Conservation (phyloP, 2,113 vertebrate genomes). For the Microtus richardsoni region DNA sequence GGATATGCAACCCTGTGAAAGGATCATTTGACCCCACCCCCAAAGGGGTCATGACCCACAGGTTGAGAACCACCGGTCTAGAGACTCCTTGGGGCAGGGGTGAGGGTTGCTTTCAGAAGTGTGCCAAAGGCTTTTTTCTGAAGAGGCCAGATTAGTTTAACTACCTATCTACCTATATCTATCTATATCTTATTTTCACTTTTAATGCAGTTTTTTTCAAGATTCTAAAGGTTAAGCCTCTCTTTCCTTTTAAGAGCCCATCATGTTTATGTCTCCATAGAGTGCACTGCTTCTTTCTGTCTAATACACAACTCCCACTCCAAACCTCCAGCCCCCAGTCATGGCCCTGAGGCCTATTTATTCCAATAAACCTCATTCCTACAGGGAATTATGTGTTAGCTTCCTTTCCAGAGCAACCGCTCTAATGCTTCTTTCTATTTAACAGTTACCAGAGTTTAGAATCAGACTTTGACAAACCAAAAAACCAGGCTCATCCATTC, state of each 20-base stretch:
- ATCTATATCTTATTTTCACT: neutral
- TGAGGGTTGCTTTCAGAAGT: neutral
- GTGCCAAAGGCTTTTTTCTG: neutral
- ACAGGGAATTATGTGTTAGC: neutral
- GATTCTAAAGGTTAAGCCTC: neutral
- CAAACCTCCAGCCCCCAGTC: neutral
- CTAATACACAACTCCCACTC: neutral
- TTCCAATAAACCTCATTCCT: neutral
- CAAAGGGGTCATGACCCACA: neutral
- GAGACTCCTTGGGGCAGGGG: neutral
- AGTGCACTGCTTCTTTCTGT: neutral
- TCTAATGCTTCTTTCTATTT: neutral
- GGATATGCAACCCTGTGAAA: neutral
- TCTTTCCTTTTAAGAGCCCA: neutral
- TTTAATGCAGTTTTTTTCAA: neutral
- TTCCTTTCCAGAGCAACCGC: neutral
- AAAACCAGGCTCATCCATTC: neutral
- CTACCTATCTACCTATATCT: neutral
- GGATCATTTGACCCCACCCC: neutral
- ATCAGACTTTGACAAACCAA: neutral
- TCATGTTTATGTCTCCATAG: neutral
- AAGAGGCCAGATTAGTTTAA: neutral
- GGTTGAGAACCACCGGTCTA: neutral
- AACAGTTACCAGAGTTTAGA: neutral
- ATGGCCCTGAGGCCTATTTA: neutral